A percentile compares a stretch with the other conserved stretches of the same genome.
These are phyloP conservation scores for Sitta carolinensis DNA, from an alignment of 2,797 vertebrate genomes.

Conservation along the genomic window DNA sequence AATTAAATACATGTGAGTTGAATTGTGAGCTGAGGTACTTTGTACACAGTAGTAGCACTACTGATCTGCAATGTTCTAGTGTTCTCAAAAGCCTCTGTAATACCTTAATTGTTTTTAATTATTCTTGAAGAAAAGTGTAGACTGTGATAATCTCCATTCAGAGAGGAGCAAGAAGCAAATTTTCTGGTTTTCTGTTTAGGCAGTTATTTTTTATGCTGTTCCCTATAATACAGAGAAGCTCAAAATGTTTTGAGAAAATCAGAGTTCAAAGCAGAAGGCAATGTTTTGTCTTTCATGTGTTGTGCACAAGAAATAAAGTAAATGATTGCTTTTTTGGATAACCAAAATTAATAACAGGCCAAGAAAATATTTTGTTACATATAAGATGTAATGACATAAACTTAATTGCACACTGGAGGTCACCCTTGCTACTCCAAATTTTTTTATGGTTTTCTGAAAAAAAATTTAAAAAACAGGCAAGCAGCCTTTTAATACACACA, in stretches of 20 bases:
- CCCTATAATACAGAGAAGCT: neutral
- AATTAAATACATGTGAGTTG: neutral
- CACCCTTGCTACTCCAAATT: conserved; percentile 78
- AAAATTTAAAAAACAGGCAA: neutral
- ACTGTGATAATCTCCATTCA: neutral
- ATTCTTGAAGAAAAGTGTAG: neutral
- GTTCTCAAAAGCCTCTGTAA: neutral
- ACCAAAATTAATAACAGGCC: neutral
- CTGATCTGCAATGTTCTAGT: neutral
- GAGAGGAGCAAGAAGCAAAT: neutral
- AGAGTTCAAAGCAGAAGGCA: neutral
- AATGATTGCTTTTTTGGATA: neutral
- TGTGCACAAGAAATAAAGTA: neutral
- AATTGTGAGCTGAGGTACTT: neutral
- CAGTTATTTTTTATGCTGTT: neutral
- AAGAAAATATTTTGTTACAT: neutral
- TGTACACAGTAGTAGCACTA: neutral
- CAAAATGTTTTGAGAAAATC: neutral
- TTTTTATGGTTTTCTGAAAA: conserved; percentile 55
- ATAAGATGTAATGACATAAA: conserved; percentile 68
- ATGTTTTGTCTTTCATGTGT: neutral
- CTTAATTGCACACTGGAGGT: conserved; percentile 78
- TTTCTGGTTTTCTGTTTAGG: neutral
- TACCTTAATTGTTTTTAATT: neutral
- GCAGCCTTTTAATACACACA: neutral